These are phyloP conservation scores for Balaenoptera acutorostrata DNA, from an alignment of 2,113 vertebrate genomes.

Conservation along the genomic window DNA sequence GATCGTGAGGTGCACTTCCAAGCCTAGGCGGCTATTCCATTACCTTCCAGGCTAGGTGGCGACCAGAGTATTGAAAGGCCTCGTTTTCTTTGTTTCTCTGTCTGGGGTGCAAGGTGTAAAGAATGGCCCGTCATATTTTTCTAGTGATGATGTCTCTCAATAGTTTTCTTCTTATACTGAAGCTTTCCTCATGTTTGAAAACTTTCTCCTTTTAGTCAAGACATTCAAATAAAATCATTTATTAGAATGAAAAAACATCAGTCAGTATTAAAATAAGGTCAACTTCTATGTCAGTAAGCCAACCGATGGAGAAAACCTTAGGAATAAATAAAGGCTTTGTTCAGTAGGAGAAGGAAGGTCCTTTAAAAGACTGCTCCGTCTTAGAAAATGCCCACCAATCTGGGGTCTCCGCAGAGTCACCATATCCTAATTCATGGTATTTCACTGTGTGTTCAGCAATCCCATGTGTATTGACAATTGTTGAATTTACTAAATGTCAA, in stretches of 20 bases:
- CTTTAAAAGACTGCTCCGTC: background rate
- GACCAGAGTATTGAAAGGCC: background rate
- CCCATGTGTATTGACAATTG: background rate
- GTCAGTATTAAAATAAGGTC: background rate
- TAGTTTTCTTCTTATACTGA: background rate
- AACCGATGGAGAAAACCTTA: background rate
- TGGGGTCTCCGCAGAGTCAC: background rate
- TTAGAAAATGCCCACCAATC: background rate
- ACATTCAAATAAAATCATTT: background rate
- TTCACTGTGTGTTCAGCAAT: background rate
- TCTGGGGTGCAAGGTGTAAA: background rate
- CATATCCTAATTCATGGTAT: background rate
- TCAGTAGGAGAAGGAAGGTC: background rate
- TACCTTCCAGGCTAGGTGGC: background rate
- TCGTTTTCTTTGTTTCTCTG: background rate
- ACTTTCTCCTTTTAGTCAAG: background rate
- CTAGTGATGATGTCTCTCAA: background rate
- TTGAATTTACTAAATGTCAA: background rate
- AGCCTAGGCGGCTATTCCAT: fast-evolving
- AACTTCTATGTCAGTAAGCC: background rate
- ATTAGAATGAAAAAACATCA: background rate
- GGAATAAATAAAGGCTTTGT: background rate
- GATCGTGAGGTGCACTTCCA: background rate
- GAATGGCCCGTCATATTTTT: background rate
- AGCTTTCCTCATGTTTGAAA: background rate